Evolutionary conservation across 2,113 vertebrate species (phyloP).

Genomic region (Pogonocichla stellata): DNA sequence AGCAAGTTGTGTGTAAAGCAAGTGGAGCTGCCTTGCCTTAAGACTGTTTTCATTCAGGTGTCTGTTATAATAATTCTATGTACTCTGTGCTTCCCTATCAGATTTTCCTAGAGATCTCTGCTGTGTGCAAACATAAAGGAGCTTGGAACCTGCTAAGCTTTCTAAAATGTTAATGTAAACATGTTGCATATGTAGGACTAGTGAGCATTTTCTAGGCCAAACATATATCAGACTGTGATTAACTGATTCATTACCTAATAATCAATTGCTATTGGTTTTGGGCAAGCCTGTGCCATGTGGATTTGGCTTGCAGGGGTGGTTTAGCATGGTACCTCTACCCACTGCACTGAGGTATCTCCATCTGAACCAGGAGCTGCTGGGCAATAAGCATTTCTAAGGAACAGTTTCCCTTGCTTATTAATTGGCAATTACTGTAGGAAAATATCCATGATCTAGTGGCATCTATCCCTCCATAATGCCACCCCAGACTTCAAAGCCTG

Average conservation of each 20-base stretch:
- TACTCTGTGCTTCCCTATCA: neutral
- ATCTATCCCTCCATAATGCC: neutral
- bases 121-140: neutral
- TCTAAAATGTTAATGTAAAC: neutral
- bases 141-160: neutral
- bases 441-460: neutral
- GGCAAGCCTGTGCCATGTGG: neutral
- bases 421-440: neutral
- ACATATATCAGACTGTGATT: neutral
- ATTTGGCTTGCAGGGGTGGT: neutral
- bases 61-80: neutral
- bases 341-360: neutral
- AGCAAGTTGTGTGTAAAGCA: neutral
- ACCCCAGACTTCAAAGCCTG: neutral
- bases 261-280: neutral
- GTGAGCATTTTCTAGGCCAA: neutral
- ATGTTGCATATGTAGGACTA: neutral
- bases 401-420: neutral
- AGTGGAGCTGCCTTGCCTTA: neutral
- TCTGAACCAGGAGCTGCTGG: neutral
- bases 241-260: neutral
- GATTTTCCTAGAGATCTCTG: neutral
- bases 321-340: rapidly evolving
- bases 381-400: neutral
- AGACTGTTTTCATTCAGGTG: neutral